Percentiles rank a stretch among this genome's conserved stretches.
Evolutionary conservation across 1,140 invertebrate species (phyloP).

Genomic region (Hyles euphorbiae): DNA sequence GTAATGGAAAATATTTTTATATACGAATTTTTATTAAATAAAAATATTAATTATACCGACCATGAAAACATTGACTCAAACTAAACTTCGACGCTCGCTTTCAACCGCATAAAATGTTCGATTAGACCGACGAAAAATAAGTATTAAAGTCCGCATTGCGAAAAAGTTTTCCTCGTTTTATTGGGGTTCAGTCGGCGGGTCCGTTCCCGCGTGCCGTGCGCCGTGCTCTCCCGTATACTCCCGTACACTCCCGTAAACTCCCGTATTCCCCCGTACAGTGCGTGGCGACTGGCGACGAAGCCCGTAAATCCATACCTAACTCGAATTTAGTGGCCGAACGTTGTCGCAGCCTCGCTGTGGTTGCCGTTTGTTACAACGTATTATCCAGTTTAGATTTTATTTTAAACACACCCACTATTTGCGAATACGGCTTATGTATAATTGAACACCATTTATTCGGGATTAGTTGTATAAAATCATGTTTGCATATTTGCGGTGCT

Average conservation of each 20-base stretch:
- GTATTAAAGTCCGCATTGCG: conserved; percentile 54
- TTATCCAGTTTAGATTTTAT: conserved; percentile 41
- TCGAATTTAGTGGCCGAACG: conserved; percentile 62
- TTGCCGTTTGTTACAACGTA: conserved; percentile 40
- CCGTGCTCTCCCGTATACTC: conserved; percentile 10
- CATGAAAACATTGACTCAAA: not conserved
- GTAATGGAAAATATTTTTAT: too few species aligned
- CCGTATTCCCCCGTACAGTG: not conserved
- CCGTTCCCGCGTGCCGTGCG: conserved; percentile 40
- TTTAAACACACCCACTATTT: too few species aligned
- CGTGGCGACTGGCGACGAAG: conserved; percentile 11
- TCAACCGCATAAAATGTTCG: conserved; percentile 25
- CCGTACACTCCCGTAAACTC: too few species aligned
- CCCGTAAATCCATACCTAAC: conserved; percentile 69
- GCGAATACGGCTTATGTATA: too few species aligned
- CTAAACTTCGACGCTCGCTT: not conserved
- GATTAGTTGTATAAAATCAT: too few species aligned
- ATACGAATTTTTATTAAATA: too few species aligned
- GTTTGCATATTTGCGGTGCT: too few species aligned
- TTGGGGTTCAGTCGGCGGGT: conserved; percentile 30
- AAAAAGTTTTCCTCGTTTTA: conserved; percentile 67
- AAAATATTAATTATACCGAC: too few species aligned
- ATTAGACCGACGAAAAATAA: conserved; percentile 27
- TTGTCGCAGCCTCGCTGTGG: conserved; percentile 24
- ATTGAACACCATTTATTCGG: too few species aligned